These are phyloP conservation scores for Cololabis saira DNA, from an alignment of 2,113 vertebrate genomes.

Conservation along the genomic window DNA sequence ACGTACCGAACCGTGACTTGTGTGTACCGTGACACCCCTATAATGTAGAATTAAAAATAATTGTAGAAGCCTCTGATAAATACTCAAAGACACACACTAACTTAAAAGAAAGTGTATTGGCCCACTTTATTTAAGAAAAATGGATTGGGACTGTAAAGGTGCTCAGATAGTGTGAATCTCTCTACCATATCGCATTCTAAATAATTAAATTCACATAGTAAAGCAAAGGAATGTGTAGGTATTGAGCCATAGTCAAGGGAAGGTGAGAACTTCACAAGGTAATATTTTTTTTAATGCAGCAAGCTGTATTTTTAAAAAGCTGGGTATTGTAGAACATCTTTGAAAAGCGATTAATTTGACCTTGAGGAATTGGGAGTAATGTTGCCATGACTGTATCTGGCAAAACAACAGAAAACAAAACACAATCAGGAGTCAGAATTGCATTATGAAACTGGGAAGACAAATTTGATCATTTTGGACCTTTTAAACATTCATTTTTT, in stretches of 20 bases:
- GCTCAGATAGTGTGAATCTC: not conserved
- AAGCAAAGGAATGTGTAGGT: not conserved
- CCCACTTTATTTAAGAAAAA: not conserved
- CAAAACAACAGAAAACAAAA: too few relatives aligned
- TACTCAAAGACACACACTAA: too few relatives aligned
- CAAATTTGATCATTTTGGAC: not conserved
- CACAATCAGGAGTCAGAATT: too few relatives aligned
- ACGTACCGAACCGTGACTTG: too few relatives aligned
- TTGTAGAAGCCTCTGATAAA: not conserved
- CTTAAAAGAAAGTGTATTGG: not conserved
- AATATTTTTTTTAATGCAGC: not conserved
- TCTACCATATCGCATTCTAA: too few relatives aligned
- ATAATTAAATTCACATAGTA: too few relatives aligned
- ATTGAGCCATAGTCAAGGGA: not conserved
- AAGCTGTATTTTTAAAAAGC: not conserved
- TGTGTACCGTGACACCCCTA: too few relatives aligned
- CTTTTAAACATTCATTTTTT: not conserved
- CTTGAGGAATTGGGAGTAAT: too few relatives aligned
- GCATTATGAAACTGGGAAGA: not conserved
- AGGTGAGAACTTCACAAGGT: not conserved
- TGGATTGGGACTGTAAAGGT: not conserved
- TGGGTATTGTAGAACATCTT: too few relatives aligned
- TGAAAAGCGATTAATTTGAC: too few relatives aligned
- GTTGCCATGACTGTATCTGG: too few relatives aligned
- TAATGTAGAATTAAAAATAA: too few relatives aligned